Percentiles rank a stretch among this genome's conserved stretches.
phyloP scores from a whole-genome alignment of 2,797 vertebrate genomes.

The Lagothrix lagotricha region DNA sequence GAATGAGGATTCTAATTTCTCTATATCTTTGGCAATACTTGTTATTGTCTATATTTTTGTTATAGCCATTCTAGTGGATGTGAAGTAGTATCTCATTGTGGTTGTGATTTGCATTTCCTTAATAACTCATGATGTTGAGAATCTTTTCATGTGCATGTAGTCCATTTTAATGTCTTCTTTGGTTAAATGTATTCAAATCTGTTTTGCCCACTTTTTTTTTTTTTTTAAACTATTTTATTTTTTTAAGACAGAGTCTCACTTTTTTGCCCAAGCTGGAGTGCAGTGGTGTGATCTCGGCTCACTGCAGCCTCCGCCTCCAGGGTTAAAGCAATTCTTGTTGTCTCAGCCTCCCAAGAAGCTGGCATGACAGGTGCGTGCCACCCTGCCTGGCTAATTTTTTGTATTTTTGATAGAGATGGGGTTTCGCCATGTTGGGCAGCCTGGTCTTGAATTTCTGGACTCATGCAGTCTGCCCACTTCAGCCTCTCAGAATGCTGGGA shows the following conservation, averaged over 20 bases:
- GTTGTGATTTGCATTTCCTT: not conserved
- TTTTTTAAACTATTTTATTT: not conserved
- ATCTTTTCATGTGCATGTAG: not conserved
- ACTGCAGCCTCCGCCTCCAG: rapidly evolving
- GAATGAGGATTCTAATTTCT: not conserved
- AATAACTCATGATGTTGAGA: constrained; percentile 27
- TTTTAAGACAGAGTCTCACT: not conserved
- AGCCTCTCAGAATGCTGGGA: not conserved
- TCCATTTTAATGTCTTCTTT: not conserved
- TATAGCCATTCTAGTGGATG: not conserved
- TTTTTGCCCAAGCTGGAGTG: not conserved
- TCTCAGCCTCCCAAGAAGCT: not conserved
- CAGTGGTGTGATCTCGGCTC: not conserved
- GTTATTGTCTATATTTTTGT: not conserved
- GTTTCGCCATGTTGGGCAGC: not conserved
- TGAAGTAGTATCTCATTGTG: constrained; percentile 4
- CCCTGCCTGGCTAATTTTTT: not conserved
- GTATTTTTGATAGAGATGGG: not conserved
- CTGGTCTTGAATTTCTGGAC: not conserved
- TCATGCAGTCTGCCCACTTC: not conserved
- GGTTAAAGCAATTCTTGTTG: not conserved
- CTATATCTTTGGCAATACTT: not conserved
- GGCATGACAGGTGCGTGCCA: not conserved
- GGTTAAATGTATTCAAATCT: not conserved
- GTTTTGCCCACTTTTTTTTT: not conserved